Conservation (phyloP, 2,797 vertebrate genomes). For the Lemur catta region DNA sequence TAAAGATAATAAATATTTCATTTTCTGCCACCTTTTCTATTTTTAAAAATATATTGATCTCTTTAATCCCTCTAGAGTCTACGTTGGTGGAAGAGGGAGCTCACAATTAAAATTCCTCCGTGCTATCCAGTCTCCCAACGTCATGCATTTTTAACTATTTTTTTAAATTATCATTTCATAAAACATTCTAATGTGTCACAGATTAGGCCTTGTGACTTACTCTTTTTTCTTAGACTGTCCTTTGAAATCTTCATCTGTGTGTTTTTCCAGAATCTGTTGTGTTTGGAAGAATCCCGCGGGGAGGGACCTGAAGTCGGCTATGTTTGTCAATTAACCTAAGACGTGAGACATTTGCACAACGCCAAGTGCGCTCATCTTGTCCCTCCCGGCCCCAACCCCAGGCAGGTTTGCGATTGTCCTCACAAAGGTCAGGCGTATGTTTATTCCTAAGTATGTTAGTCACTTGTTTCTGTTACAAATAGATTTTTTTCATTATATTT, state of each 20-base stretch:
- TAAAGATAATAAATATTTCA: slow-evolving; percentile 52
- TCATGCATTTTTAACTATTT: slow-evolving; percentile 54
- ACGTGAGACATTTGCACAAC: not conserved
- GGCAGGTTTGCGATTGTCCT: not conserved
- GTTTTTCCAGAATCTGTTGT: not conserved
- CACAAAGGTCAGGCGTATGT: not conserved
- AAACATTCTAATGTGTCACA: not conserved
- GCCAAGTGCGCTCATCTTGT: not conserved
- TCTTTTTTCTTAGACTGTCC: not conserved
- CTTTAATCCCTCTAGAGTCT: slow-evolving; percentile 29
- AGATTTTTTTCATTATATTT: not conserved
- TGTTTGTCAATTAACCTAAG: not conserved
- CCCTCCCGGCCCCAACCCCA: not conserved
- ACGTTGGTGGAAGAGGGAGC: not conserved
- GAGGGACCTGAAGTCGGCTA: not conserved
- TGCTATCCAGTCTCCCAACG: not conserved
- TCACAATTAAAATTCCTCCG: slow-evolving; percentile 52
- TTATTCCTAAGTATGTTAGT: slow-evolving; percentile 14
- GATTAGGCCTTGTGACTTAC: not conserved
- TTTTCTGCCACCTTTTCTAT: slow-evolving; percentile 24
- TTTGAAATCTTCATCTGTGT: not conserved
- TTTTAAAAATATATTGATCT: not conserved
- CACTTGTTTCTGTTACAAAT: slow-evolving; percentile 30
- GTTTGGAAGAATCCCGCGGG: not conserved
- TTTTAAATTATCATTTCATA: slow-evolving; percentile 63